Evolutionary conservation across 1,140 invertebrate species (phyloP).

Genomic region (Psix sp.): DNA sequence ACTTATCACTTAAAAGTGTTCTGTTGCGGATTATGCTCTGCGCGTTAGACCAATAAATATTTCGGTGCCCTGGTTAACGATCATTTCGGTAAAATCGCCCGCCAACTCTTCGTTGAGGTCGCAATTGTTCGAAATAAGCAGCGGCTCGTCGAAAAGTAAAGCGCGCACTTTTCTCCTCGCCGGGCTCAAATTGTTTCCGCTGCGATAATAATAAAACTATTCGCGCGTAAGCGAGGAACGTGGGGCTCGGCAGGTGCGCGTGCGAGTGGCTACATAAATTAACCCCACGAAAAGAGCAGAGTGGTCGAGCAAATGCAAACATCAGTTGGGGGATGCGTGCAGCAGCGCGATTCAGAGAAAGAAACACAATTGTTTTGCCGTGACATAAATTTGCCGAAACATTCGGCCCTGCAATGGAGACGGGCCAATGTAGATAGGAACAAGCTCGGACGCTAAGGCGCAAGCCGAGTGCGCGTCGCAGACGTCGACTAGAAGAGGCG

Average conservation of each 20-base stretch:
- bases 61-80: constrained; percentile 4
- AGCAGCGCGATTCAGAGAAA: too few species aligned
- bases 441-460: constrained; percentile 27
- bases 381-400: constrained; percentile 62
- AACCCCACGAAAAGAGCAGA: constrained; percentile 48
- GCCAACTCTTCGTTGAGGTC: constrained; percentile 14
- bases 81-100: too few species aligned
- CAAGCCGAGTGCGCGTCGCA: constrained; percentile 9
- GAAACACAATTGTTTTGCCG: constrained; percentile 63
- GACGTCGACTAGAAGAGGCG: constrained; percentile 43
- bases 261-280: constrained; percentile 45
- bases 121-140: constrained; percentile 7
- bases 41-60: constrained; percentile 18
- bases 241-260: constrained; percentile 17
- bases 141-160: constrained; percentile 3
- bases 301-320: constrained; percentile 31
- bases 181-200: constrained; percentile 38
- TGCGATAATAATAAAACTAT: constrained; percentile 38
- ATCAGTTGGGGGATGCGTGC: constrained; percentile 13
- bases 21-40: constrained; percentile 11
- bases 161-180: not conserved
- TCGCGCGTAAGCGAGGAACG: constrained; percentile 20
- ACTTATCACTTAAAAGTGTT: constrained; percentile 37
- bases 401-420: constrained; percentile 56
- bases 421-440: constrained; percentile 75